Percentiles rank a stretch among this genome's conserved stretches.
Evolutionary conservation across 2,888 invertebrate species (phyloP).

Genomic region (Pollenia griseotomentosa): DNA sequence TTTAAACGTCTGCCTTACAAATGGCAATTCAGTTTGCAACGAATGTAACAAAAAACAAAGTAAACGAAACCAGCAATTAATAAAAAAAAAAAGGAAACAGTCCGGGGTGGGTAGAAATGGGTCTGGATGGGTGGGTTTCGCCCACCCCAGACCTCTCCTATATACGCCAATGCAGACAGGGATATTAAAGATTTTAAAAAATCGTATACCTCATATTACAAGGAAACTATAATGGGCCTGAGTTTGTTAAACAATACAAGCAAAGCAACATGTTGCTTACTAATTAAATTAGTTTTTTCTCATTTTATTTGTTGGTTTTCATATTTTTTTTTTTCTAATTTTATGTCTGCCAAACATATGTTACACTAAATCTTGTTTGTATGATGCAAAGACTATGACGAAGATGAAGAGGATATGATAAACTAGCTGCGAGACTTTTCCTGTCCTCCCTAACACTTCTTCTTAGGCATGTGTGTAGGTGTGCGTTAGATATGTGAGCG

Average conservation of each 20-base stretch:
- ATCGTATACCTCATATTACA: not conserved
- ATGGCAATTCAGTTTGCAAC: no score
- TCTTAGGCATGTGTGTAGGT: not conserved
- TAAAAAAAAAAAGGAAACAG: no score
- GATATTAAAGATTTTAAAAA: not conserved
- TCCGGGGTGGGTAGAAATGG: no score
- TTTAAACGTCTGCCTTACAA: no score
- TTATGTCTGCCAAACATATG: conserved; percentile 71
- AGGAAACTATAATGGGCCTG: conserved; percentile 12
- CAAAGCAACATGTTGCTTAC: conserved; percentile 68
- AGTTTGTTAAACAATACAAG: conserved; percentile 26
- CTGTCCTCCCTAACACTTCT: conserved; percentile 3
- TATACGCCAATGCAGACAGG: not conserved
- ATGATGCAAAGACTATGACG: conserved; percentile 1
- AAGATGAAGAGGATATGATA: not conserved
- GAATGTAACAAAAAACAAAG: no score
- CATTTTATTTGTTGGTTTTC: conserved; percentile 22
- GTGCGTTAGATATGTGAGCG: not conserved
- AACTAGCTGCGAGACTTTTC: conserved; percentile 19
- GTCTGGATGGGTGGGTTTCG: no score
- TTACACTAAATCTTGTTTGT: conserved; percentile 62
- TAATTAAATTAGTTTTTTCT: conserved; percentile 59
- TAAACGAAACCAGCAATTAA: no score
- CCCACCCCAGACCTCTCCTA: no score
- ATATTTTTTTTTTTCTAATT: conserved; percentile 23